These are phyloP conservation scores for Cepaea hortensis DNA, from an alignment of 2,888 invertebrate genomes.

Conservation along the genomic window DNA sequence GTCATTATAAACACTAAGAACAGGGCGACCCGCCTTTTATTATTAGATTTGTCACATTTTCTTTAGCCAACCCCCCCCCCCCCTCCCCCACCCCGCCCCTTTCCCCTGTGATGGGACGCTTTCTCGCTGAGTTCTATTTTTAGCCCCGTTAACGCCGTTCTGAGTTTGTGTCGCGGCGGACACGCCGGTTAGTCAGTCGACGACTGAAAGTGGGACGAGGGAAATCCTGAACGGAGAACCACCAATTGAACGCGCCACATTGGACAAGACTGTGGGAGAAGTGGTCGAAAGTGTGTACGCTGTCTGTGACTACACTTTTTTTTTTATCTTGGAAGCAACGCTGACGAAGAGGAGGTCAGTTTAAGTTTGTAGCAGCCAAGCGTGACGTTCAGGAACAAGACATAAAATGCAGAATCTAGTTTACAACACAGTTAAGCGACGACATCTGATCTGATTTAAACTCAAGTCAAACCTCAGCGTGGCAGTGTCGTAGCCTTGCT, in stretches of 20 bases:
- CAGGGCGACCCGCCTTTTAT: neutral
- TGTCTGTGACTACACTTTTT: too few relatives aligned
- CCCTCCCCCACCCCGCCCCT: neutral
- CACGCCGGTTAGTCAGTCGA: neutral
- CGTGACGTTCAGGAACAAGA: too few relatives aligned
- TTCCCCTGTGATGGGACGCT: neutral
- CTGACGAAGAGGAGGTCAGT: too few relatives aligned
- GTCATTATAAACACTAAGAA: neutral
- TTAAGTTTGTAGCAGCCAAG: too few relatives aligned
- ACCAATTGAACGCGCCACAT: neutral
- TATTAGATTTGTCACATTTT: neutral
- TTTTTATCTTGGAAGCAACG: too few relatives aligned
- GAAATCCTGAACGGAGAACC: neutral
- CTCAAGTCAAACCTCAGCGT: too few relatives aligned
- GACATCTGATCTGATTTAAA: too few relatives aligned
- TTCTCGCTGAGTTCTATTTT: constrained; percentile 10
- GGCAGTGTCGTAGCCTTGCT: too few relatives aligned
- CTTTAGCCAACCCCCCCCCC: neutral
- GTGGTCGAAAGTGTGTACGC: too few relatives aligned
- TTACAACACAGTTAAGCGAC: too few relatives aligned
- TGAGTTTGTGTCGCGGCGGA: neutral
- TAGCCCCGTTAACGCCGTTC: constrained; percentile 2
- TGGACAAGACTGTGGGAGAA: too few relatives aligned
- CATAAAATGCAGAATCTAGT: too few relatives aligned
- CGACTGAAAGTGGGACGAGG: neutral